phyloP scores from a whole-genome alignment of 2,888 invertebrate genomes.

The Melanophora roralis region DNA sequence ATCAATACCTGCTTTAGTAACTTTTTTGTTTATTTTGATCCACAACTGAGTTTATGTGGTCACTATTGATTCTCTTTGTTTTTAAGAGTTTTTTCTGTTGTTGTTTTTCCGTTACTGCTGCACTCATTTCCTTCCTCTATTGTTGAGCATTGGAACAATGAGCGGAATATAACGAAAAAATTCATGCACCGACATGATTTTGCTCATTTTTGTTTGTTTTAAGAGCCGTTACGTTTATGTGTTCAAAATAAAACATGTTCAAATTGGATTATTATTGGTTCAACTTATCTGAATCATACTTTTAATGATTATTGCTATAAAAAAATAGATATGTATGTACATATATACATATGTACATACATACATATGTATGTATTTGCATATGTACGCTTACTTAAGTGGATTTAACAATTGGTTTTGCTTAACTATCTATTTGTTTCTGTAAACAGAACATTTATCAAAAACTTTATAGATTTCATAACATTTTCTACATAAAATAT shows the following conservation, averaged over 20 bases:
- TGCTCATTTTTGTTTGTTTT: slow-evolving; percentile 4
- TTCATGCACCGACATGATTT: slow-evolving; percentile 43
- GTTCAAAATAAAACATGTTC: too few relatives aligned
- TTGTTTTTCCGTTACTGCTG: not conserved
- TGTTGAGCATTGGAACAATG: not conserved
- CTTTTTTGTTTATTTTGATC: not conserved
- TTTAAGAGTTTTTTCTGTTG: not conserved
- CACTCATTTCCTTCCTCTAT: not conserved
- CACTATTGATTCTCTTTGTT: not conserved
- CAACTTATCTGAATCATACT: slow-evolving; percentile 1
- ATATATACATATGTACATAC: not conserved
- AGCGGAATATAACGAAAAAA: not conserved
- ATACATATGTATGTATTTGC: not conserved
- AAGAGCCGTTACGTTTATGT: slow-evolving; percentile 33
- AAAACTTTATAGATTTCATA: too few relatives aligned
- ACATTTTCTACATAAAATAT: too few relatives aligned
- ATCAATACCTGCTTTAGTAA: too few relatives aligned
- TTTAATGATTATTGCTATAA: not conserved
- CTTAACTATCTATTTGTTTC: too few relatives aligned
- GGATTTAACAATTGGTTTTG: too few relatives aligned
- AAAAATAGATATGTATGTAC: not conserved
- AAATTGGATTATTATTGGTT: too few relatives aligned
- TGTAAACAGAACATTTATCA: too few relatives aligned
- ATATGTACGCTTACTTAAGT: too few relatives aligned
- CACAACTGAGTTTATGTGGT: not conserved